A percentile compares a stretch with the other conserved stretches of the same genome.
Conservation (phyloP, 2,113 vertebrate species). For the Elanus axillaris region DNA sequence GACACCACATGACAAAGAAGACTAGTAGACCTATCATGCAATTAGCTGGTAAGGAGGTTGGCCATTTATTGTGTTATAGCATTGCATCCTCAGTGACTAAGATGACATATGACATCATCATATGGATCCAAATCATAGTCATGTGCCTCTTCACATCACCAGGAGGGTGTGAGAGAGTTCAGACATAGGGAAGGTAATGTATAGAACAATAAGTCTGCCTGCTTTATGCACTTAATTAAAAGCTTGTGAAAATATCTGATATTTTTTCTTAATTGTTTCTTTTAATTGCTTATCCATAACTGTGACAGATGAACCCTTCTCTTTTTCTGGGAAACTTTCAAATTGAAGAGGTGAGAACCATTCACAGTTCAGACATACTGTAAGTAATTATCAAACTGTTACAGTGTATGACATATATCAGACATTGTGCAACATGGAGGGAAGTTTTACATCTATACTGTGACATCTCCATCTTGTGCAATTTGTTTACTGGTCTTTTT, state of each 20-base stretch:
- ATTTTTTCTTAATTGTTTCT: neutral
- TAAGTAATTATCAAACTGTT: neutral
- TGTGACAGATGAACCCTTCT: neutral
- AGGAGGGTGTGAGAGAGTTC: neutral
- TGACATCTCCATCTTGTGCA: neutral
- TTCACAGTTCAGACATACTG: neutral
- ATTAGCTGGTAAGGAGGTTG: neutral
- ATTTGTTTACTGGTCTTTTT: neutral
- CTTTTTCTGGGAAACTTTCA: neutral
- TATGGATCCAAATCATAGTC: neutral
- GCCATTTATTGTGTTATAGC: neutral
- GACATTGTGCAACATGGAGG: neutral
- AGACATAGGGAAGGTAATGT: neutral
- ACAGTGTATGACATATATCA: neutral
- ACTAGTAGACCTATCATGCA: neutral
- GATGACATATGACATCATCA: neutral
- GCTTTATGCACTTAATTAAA: neutral
- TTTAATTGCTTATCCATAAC: neutral
- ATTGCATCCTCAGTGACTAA: neutral
- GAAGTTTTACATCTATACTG: neutral
- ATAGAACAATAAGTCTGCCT: neutral
- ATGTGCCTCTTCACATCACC: fast-evolving
- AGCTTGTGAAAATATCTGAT: neutral
- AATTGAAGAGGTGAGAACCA: neutral
- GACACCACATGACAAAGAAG: neutral